A percentile compares a stretch with the other conserved stretches of the same genome.
phyloP scores from a whole-genome alignment of 2,888 invertebrate species.

The Heliconius sara region DNA sequence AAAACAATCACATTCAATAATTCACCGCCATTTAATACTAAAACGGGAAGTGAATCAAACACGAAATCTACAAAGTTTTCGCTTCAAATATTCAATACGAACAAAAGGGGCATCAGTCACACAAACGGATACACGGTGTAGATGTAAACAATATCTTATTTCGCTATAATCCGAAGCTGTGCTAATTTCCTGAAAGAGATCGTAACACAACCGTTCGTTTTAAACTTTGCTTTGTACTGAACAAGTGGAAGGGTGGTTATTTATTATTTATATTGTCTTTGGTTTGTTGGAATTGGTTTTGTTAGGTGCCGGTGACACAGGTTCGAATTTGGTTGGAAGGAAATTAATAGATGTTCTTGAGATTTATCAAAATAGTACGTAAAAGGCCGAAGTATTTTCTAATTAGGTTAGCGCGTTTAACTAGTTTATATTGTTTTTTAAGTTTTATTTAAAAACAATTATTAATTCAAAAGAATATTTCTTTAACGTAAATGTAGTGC shows the following conservation, averaged over 20 bases:
- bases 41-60: slow-evolving; percentile 45
- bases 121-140: slow-evolving; percentile 52
- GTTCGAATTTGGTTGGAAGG: neutral
- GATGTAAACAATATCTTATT: slow-evolving; percentile 83
- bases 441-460: no score
- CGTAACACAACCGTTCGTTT: slow-evolving; percentile 67
- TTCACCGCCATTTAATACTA: slow-evolving; percentile 32
- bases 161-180: slow-evolving; percentile 78
- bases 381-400: no score
- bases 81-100: slow-evolving; percentile 56
- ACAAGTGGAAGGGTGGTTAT: slow-evolving; percentile 38
- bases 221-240: slow-evolving; percentile 67
- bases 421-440: no score
- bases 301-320: neutral
- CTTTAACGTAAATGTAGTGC: no score
- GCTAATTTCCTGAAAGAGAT: slow-evolving; percentile 82
- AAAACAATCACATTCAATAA: neutral
- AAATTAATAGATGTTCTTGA: no score
- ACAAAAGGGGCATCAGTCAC: slow-evolving; percentile 72
- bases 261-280: neutral
- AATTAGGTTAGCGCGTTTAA: no score
- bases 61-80: slow-evolving; percentile 47
- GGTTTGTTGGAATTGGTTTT: neutral
- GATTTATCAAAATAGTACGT: no score
- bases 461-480: no score